Conservation (phyloP, 2,797 vertebrate genomes). For the Ataeniobius toweri region DNA sequence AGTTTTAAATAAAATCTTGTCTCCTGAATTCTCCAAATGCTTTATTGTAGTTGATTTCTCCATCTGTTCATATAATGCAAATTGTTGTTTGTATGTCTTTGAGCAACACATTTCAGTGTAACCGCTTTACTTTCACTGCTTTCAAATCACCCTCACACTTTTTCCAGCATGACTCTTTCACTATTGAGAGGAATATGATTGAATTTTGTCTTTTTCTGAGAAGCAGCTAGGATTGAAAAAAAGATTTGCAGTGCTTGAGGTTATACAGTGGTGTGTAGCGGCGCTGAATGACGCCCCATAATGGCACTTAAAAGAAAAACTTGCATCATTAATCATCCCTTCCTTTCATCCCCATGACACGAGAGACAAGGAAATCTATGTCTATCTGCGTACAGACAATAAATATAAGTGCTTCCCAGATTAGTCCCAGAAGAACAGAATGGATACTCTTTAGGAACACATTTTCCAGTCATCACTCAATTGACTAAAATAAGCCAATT, state of each 20-base stretch:
- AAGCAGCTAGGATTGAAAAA: slow-evolving; percentile 57
- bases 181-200: slow-evolving; percentile 36
- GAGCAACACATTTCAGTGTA: slow-evolving; percentile 15
- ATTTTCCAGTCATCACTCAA: slow-evolving; percentile 92
- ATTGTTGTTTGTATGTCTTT: slow-evolving; percentile 22
- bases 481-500: slow-evolving; percentile 92
- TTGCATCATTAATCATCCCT: slow-evolving; percentile 88
- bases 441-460: slow-evolving; percentile 81
- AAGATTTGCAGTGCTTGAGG: slow-evolving; percentile 64
- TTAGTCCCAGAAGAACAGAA: slow-evolving; percentile 89
- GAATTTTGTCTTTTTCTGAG: slow-evolving; percentile 50
- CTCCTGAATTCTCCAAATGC: slow-evolving; percentile 9
- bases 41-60: neutral
- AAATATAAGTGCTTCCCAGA: slow-evolving; percentile 91
- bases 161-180: slow-evolving; percentile 45
- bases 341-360: slow-evolving; percentile 85
- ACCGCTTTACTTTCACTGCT: slow-evolving; percentile 33
- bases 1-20: neutral
- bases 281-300: slow-evolving; percentile 71
- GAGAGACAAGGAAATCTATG: slow-evolving; percentile 86
- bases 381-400: slow-evolving; percentile 89
- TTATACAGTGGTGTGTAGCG: slow-evolving; percentile 51
- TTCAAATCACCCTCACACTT: slow-evolving; percentile 42
- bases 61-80: slow-evolving; percentile 13
- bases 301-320: slow-evolving; percentile 82